Conservation (phyloP, 2,888 invertebrate species). For the Corythucha ciliata region DNA sequence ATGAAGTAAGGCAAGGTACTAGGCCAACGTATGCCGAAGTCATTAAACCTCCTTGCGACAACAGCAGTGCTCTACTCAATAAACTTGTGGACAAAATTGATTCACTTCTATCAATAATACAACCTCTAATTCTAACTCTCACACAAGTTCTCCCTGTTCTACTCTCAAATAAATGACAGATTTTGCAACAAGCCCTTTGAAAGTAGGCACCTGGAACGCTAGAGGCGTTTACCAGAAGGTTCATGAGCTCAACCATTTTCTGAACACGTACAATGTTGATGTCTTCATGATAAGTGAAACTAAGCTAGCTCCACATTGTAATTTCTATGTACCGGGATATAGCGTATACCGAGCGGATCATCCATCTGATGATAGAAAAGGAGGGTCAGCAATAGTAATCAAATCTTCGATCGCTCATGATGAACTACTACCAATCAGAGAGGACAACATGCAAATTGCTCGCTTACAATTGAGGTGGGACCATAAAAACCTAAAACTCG, state of each 20-base stretch:
- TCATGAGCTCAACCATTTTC: neutral
- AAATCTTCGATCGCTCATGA: neutral
- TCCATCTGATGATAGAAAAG: conserved; percentile 1
- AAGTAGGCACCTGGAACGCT: conserved; percentile 8
- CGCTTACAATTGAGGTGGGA: neutral
- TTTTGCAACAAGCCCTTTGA: neutral
- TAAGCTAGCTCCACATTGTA: neutral
- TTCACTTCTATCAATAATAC: neutral
- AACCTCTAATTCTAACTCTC: neutral
- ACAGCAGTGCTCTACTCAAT: neutral
- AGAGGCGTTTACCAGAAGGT: neutral
- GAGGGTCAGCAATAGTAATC: conserved; percentile 2
- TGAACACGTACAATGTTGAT: neutral
- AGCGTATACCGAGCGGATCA: neutral
- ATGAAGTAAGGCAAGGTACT: too few species aligned
- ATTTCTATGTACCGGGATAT: neutral
- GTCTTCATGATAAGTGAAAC: conserved; percentile 4
- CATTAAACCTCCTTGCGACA: too few species aligned
- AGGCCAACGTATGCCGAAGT: too few species aligned
- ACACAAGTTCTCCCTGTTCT: neutral
- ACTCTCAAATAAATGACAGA: neutral
- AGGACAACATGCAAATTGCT: neutral
- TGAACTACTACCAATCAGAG: conserved; percentile 5
- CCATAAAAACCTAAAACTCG: neutral
- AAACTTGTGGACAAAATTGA: conserved; percentile 14